Evolutionary conservation across 1,140 invertebrate species (phyloP), one percentile per base, ranked within the genome.

Genomic region (Theocolax elegans): DNA sequence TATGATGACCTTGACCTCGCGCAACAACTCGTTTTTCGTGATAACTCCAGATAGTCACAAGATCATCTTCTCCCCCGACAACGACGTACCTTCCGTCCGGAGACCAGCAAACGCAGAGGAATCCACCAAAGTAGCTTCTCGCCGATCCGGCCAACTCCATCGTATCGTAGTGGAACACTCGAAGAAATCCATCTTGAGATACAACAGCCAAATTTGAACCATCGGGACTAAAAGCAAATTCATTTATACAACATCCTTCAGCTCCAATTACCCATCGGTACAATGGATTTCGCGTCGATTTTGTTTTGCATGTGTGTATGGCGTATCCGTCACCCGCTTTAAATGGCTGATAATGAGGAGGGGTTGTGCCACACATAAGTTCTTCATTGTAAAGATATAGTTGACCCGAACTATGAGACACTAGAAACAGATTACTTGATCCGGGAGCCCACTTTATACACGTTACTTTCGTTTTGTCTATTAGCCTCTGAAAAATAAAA

Each of bases 391-490:
- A 99, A 19, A 99, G 89, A 88, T 99, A 99, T 77, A 99, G 89
- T 79, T 98, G 94, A n/a, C 98, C 98, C 72, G 96, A 98, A 56
- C 93, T 91, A 85, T 99, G 96, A 21, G 97, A 94, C 53, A 95
- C 95, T 66, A 99, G 87, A 86, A 99, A 99, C 75, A 97, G 87
- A 79, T 97, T 96, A 72, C 91, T 90, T 35, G 96, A 97, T 56
- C 93, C 93, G 17, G 97, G 98, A 68, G 99, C 91, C 97, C 97
- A 99, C 80, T 94, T 92, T 78, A 99, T 92, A 85, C 97, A 99
- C n/a, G 98, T 99, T 73, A 99, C 97, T 87, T 95, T 94, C 63
- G 93, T 97, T 87, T 99, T 99, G 83, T 99, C 98, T 81, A 99
- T 98, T 78, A 97, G 86, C 84, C 97, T 92, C 95, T 97, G 89